Percentiles rank a stretch among this genome's conserved stretches.
These are phyloP conservation scores for Diadromus collaris DNA, from an alignment of 2,888 invertebrate genomes.

Conservation along the genomic window DNA sequence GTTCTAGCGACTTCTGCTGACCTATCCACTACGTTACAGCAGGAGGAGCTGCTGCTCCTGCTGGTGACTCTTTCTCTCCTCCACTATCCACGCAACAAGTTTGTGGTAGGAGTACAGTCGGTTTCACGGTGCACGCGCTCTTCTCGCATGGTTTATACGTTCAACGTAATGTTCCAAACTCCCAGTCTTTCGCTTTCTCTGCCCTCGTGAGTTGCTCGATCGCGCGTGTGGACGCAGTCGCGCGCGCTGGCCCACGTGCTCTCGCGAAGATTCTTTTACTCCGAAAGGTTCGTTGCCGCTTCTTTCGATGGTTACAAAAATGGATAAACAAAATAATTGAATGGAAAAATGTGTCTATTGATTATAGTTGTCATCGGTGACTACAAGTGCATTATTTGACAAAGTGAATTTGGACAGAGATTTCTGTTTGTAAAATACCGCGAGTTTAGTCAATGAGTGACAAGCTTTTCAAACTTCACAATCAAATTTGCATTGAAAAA, in stretches of 20 bases:
- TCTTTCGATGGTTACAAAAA: not conserved
- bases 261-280: constrained; percentile 38
- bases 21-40: not conserved
- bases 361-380: not conserved
- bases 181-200: constrained; percentile 79
- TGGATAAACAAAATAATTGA: not conserved
- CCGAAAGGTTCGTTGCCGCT: constrained; percentile 38
- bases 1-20: not conserved
- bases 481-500: not conserved
- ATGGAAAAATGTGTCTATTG: not conserved
- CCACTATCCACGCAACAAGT: constrained; percentile 7
- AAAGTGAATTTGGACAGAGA: not conserved
- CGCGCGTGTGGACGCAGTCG: constrained; percentile 53
- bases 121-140: constrained; percentile 16
- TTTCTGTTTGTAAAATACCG: not conserved
- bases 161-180: constrained; percentile 72
- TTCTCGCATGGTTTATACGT: constrained; percentile 75
- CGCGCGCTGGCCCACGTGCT: constrained; percentile 66
- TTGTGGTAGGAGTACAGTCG: constrained; percentile 41
- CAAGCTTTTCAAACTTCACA: not conserved
- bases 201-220: constrained; percentile 70
- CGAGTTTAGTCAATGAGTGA: not conserved
- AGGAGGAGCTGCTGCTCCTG: not conserved
- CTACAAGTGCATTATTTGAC: not conserved
- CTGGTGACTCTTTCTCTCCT: constrained; percentile 9